Base-by-base conservation (phyloP, 2,797 vertebrate species). In the Phylloscopus collybita region DNA sequence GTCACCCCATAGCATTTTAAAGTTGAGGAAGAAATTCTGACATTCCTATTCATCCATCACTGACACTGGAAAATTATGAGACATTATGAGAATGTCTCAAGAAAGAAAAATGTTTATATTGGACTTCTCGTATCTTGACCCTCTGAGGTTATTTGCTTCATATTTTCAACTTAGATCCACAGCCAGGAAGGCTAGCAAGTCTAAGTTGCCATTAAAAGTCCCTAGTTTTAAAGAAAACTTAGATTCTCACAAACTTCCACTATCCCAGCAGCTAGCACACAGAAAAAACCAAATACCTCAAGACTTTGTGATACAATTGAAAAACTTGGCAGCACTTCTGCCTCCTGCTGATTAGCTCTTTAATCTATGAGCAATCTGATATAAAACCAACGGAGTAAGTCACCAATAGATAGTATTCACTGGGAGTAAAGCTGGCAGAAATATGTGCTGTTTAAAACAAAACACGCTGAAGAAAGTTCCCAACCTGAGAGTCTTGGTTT, bases 61-160 rank as follows among this genome's bases (percentile, higher is more conserved):
- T 78, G 84, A 66, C 88, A 76, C 15, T 50, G 78, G 29, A 87
- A 94, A 95, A 92, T 66, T 42, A 81, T 42, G 62, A 92, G 76
- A 72, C 60, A 90, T 87, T 81, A 76, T 44, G 26, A 90, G 80
- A 92, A 74, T 54, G 73, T 65, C 60, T 92, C 67, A 67, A 71
- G 90, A 97, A 96, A 95, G 76, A 92, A 90, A 94, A 95, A 92
- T 87, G 67, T 95, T 95, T 94, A 60, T 73, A 53, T 93, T 94
- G 84, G 49, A 56, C 53, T 89, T 91, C 57, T 85, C 0, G 0
- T 83, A 95, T 87, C 72, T 89, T 93, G 74, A 95, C 71, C 90
- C 38, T 66, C 42, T 78, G 53, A 88, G 93, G 86, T 95, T 94
- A 93, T 85, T 90, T 92, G 27, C 67, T 95, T 88, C 78, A 65